These are phyloP conservation scores for Epinotia brunnichana DNA, from an alignment of 2,888 invertebrate genomes.

Conservation along the genomic window DNA sequence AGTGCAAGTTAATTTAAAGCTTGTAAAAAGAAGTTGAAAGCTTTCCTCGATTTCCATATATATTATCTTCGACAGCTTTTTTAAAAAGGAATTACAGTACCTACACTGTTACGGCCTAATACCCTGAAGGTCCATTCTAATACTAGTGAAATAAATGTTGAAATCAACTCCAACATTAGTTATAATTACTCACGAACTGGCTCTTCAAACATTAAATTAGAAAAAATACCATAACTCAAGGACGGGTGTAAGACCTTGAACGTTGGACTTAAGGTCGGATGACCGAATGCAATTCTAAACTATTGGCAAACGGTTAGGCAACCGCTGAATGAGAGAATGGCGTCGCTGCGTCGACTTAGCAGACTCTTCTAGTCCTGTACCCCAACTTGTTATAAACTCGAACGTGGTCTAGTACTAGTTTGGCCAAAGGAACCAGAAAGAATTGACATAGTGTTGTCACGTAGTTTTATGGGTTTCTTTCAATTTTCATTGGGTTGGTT, in stretches of 20 bases:
- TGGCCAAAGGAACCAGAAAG: background rate
- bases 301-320: constrained; percentile 61
- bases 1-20: no score
- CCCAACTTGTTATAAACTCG: background rate
- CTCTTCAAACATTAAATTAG: background rate
- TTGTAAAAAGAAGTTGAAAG: no score
- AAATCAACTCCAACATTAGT: background rate
- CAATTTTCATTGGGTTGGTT: no score
- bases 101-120: background rate
- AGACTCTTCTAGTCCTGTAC: background rate
- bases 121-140: background rate
- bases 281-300: constrained; percentile 63
- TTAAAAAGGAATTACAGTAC: background rate
- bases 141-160: background rate
- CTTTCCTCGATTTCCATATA: no score
- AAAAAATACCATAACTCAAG: constrained; percentile 59
- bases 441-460: background rate
- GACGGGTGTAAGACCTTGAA: constrained; percentile 65
- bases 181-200: background rate
- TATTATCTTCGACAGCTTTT: no score
- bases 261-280: constrained; percentile 64
- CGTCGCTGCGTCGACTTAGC: constrained; percentile 15
- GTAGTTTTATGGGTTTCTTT: no score
- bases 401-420: background rate
- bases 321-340: constrained; percentile 45